These are phyloP conservation scores for Dicaeum eximium DNA, from an alignment of 2,113 vertebrate genomes.

Conservation along the genomic window DNA sequence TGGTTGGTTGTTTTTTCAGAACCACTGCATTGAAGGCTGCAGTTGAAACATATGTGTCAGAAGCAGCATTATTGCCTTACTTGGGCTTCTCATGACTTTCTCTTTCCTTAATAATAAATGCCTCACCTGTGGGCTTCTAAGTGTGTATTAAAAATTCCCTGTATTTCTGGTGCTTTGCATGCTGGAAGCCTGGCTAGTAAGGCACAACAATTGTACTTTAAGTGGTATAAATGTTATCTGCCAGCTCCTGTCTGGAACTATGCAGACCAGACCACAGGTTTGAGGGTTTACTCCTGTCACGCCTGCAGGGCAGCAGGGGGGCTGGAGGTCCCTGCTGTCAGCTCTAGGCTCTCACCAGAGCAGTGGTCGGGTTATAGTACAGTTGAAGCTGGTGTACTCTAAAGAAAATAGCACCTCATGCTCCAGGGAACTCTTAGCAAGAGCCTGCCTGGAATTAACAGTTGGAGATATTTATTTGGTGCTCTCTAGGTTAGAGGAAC, in stretches of 20 bases:
- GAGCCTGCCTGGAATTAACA: background rate
- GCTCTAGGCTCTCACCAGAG: background rate
- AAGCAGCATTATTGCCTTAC: background rate
- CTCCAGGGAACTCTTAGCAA: background rate
- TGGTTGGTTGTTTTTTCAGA: background rate
- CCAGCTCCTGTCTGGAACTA: background rate
- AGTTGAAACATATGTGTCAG: background rate
- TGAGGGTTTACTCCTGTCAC: background rate
- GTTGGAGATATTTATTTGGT: background rate
- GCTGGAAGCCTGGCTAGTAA: background rate
- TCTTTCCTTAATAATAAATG: background rate
- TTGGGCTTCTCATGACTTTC: background rate
- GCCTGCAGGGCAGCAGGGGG: background rate
- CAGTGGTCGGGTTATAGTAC: rapidly evolving
- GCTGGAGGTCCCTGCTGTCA: background rate
- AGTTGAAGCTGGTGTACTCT: background rate
- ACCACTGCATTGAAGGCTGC: background rate
- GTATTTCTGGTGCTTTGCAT: background rate
- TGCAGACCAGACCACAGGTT: background rate
- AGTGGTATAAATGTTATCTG: background rate
- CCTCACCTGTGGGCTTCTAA: background rate
- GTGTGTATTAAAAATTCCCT: background rate
- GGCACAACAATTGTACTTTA: background rate
- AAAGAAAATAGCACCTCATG: background rate
- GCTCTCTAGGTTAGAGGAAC: background rate